phyloP scores from a whole-genome alignment of 1,140 invertebrate species.

The Drosophila kanapiae region DNA sequence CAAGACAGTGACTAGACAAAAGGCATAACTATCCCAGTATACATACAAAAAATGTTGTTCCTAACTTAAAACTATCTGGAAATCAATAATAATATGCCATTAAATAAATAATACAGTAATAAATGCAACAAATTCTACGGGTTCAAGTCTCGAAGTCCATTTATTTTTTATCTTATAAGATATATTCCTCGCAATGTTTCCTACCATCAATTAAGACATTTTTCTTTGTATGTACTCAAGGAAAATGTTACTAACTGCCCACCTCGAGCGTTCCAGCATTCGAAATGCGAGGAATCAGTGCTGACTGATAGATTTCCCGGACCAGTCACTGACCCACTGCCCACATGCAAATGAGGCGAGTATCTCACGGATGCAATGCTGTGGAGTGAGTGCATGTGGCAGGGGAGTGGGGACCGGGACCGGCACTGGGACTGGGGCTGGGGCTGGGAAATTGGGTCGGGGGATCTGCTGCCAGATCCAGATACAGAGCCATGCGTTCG shows the following conservation, averaged over 20 bases:
- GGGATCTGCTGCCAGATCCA: slow-evolving; percentile 19
- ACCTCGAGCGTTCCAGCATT: slow-evolving; percentile 10
- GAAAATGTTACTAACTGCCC: slow-evolving; percentile 20
- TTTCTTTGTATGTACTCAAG: neutral
- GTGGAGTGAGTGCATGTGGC: slow-evolving; percentile 12
- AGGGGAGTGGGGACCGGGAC: neutral
- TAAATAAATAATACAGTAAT: neutral
- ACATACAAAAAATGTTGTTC: neutral
- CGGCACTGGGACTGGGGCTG: slow-evolving; percentile 16
- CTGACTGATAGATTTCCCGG: slow-evolving; percentile 42
- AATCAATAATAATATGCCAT: neutral
- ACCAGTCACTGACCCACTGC: slow-evolving; percentile 69
- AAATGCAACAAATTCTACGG: neutral
- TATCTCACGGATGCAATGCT: slow-evolving; percentile 29
- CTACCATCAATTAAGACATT: neutral
- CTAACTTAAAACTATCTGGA: neutral
- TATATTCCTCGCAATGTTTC: neutral
- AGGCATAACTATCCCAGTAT: neutral
- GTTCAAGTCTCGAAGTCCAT: neutral
- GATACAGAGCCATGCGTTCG: slow-evolving; percentile 19
- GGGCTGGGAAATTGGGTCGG: slow-evolving; percentile 16
- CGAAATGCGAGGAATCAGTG: slow-evolving; percentile 13
- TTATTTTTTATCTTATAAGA: neutral
- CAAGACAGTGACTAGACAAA: slow-evolving; percentile 37
- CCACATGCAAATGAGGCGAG: slow-evolving; percentile 69